Conservation (phyloP, 2,888 invertebrate species). For the Ferrisia virgata region DNA sequence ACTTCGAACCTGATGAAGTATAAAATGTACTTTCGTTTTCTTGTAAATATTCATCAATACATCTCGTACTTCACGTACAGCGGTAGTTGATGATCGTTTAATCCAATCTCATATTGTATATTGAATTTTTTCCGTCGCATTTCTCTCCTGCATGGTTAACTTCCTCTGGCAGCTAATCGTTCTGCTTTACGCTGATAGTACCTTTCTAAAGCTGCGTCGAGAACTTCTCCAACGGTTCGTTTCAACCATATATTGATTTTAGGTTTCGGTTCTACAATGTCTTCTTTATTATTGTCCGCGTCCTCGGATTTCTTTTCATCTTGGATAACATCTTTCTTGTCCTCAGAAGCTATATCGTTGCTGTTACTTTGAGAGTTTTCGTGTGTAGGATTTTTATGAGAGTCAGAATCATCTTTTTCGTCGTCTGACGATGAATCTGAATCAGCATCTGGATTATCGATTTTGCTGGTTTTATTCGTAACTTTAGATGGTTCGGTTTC, state of each 20-base stretch:
- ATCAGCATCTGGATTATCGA: not conserved
- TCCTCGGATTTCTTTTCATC: not conserved
- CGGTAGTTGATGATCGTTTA: too few species aligned
- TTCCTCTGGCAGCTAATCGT: conserved; percentile 1
- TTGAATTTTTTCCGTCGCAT: not conserved
- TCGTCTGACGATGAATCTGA: conserved; percentile 37
- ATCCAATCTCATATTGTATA: too few species aligned
- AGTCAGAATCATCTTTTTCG: conserved; percentile 53
- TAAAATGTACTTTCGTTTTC: too few species aligned
- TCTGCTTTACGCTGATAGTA: conserved; percentile 71
- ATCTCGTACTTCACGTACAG: too few species aligned
- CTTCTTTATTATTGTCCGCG: conserved; percentile 45
- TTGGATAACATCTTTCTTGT: not conserved
- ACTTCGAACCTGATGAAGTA: too few species aligned
- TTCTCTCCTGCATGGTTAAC: not conserved
- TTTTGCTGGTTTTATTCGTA: not conserved
- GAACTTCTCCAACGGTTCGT: conserved; percentile 73
- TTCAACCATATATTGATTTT: conserved; percentile 84
- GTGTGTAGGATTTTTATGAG: conserved; percentile 51
- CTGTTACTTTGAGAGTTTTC: not conserved
- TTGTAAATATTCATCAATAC: too few species aligned
- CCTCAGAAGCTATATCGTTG: conserved; percentile 52
- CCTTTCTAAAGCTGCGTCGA: conserved; percentile 70
- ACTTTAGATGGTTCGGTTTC: not conserved
- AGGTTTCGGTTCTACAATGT: conserved; percentile 47